These are phyloP conservation scores for Imbricaverruca yamaguchii DNA, from an alignment of 2,888 invertebrate genomes.

Conservation along the genomic window DNA sequence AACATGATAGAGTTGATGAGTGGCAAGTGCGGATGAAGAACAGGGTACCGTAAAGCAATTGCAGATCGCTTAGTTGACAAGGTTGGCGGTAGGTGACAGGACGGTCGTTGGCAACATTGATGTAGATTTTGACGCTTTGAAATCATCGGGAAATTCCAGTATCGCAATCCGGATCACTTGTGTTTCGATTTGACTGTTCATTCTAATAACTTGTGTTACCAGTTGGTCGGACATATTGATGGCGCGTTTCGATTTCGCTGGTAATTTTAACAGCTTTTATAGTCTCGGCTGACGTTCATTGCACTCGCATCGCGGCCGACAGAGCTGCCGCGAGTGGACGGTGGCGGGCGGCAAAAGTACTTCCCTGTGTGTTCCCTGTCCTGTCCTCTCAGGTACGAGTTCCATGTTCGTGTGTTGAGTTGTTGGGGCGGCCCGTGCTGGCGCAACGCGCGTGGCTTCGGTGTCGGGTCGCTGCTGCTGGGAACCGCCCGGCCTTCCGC, in stretches of 20 bases:
- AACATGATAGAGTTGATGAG: background rate
- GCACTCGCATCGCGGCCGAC: background rate
- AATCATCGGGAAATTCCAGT: background rate
- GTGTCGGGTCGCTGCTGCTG: too few species aligned
- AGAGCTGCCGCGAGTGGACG: background rate
- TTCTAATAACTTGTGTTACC: background rate
- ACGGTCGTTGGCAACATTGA: background rate
- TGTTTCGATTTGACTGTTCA: background rate
- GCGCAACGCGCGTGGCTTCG: background rate
- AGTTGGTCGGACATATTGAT: too few species aligned
- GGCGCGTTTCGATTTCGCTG: too few species aligned
- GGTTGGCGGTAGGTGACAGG: background rate
- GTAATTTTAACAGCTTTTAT: background rate
- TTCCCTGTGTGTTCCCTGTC: slow-evolving; percentile 1
- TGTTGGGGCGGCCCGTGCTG: background rate
- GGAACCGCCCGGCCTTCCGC: too few species aligned
- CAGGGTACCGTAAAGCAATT: background rate
- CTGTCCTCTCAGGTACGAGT: background rate
- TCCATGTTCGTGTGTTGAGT: background rate
- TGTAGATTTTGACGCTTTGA: background rate
- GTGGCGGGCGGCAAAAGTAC: background rate
- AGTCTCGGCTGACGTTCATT: background rate
- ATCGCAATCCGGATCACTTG: too few species aligned
- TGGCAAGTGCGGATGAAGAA: background rate
- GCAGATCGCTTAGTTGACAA: background rate